A percentile compares a stretch with the other conserved stretches of the same genome.
Conservation (phyloP, 1,140 invertebrate genomes). For the Laupala kohalensis region DNA sequence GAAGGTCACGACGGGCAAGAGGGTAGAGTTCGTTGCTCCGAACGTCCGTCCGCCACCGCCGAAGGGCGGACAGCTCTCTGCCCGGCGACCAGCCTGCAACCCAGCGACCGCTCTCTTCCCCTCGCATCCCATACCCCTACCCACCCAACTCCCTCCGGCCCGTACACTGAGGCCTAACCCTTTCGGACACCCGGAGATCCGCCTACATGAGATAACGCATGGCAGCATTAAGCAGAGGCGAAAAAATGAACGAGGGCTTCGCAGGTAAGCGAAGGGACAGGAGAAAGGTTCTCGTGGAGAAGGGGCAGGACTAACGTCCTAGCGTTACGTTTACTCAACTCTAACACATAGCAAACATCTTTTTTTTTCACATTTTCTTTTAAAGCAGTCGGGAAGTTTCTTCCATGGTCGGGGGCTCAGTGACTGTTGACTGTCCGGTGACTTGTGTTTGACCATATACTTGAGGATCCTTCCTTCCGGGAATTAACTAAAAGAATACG, state of each 20-base stretch:
- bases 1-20: neutral
- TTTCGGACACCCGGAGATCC: neutral
- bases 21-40: neutral
- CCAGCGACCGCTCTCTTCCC: neutral
- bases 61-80: neutral
- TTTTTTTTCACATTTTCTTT: neutral
- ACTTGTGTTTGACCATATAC: neutral
- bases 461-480: neutral
- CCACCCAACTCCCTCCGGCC: no score
- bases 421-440: neutral
- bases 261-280: neutral
- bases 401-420: neutral
- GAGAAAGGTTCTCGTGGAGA: neutral
- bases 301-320: neutral
- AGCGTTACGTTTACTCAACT: neutral
- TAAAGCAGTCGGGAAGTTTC: neutral
- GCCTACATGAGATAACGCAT: neutral
- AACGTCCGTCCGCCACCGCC: no score
- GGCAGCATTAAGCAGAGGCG: neutral
- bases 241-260: neutral
- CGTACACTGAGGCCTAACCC: neutral
- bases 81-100: neutral
- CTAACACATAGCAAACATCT: neutral
- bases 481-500: neutral
- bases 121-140: no score